Evolutionary conservation across 1,140 invertebrate species (phyloP), one percentile per base, ranked within the genome.

Genomic region (Ips nitidus): DNA sequence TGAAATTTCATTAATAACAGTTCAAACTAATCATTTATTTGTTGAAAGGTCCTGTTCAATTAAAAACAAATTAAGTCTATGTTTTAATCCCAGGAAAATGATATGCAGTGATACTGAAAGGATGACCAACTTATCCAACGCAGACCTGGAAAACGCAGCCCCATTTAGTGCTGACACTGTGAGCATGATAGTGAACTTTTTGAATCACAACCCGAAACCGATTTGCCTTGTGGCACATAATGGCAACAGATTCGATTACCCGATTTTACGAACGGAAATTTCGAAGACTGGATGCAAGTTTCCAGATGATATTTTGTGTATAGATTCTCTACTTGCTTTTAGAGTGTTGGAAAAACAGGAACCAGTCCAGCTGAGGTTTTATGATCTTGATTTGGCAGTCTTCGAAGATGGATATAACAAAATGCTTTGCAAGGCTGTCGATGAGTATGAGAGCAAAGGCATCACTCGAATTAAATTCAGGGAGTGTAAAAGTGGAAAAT

Each of bases 201-300:
- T 94, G 1, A 74, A 84, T n/a, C 82, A 86, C 65, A 78, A 90
- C 37, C 80, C 80, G 4, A 78, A 85, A 71, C 91, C 91, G 2
- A 80, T 91, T 22, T 93, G 92, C 75, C 79, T 94, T n/a, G 82
- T 93, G 3, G 90, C 92, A 3, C 91, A 94, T 71, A 93, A 93
- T 85, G 93, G 92, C 7, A 84, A 88, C 75, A 68, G 62, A 7
- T 94, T 92, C 82, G 92, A 94, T 80, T 94, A 87, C 82, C 91
- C 90, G 41, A 84, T 94, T 65, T 75, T 94, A 4, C 81, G 85
- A 69, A 81, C 85, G 22, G 87, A 91, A 75, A 80, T 89, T 4
- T 68, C 79, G 22, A 81, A 81, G 56, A 79, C 82, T 1, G 73
- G 80, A 38, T 75, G 76, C 72, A 58, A 62, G n/a, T 72, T 88